Evolutionary conservation across 2,888 invertebrate species (phyloP).

Genomic region (Drosophila cracens): DNA sequence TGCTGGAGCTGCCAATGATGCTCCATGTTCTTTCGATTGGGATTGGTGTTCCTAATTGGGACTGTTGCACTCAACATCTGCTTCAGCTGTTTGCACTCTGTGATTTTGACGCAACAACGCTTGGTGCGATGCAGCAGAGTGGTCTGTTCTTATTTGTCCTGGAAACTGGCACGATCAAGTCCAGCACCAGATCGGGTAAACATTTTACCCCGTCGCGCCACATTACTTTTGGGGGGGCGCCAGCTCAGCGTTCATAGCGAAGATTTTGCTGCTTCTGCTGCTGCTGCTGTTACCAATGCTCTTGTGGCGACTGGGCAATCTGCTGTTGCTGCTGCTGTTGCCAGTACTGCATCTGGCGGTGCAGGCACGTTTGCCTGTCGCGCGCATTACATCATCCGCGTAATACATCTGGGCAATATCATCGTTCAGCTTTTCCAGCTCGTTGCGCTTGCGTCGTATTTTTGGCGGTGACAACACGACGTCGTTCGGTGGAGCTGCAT

Average conservation of each 20-base stretch:
- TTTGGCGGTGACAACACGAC: constrained; percentile 62
- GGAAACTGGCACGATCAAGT: constrained; percentile 17
- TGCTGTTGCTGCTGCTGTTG: not conserved
- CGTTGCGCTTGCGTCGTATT: constrained; percentile 80
- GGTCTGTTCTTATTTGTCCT: not conserved
- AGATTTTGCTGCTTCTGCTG: not conserved
- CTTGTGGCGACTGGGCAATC: constrained; percentile 68
- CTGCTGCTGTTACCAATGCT: constrained; percentile 59
- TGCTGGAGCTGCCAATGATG: constrained; percentile 86
- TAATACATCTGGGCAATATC: constrained; percentile 89
- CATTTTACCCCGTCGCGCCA: constrained; percentile 52
- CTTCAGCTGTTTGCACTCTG: not conserved
- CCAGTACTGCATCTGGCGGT: constrained; percentile 64
- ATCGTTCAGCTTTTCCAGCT: constrained; percentile 88
- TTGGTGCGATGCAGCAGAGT: not conserved
- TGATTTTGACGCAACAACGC: constrained; percentile 7
- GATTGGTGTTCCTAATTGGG: constrained; percentile 60
- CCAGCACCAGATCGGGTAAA: not conserved
- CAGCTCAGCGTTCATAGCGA: not conserved
- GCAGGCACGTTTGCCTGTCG: constrained; percentile 87
- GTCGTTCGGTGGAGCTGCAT: not conserved
- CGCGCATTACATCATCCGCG: constrained; percentile 87
- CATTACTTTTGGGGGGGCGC: constrained; percentile 32
- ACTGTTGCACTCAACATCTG: not conserved
- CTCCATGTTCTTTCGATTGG: constrained; percentile 86